phyloP scores from a whole-genome alignment of 1,140 invertebrate genomes.

The Drosophila hydei region DNA sequence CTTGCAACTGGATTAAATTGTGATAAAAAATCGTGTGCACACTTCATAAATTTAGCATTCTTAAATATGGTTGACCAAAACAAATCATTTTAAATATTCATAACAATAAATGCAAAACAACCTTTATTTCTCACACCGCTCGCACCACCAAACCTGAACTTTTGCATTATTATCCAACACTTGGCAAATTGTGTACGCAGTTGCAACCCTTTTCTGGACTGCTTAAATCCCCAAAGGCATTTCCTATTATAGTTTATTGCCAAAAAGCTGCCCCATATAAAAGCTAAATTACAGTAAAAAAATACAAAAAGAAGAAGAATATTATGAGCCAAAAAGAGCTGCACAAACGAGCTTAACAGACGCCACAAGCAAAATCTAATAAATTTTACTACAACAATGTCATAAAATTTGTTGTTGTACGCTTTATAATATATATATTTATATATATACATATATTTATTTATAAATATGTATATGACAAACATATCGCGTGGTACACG shows the following conservation, averaged over 20 bases:
- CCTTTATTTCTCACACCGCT: constrained; percentile 2
- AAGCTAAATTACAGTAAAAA: constrained; percentile 55
- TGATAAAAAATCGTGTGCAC: too few species aligned
- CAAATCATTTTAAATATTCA: not conserved
- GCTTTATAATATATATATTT: constrained; percentile 8
- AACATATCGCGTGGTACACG: constrained; percentile 62
- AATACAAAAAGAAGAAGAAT: too few species aligned
- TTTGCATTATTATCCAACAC: constrained; percentile 13
- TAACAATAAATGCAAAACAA: constrained; percentile 11
- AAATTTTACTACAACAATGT: constrained; percentile 79
- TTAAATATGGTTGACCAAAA: not conserved
- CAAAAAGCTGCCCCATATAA: constrained; percentile 65
- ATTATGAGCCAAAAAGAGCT: constrained; percentile 3
- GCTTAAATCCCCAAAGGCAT: constrained; percentile 43
- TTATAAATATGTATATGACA: constrained; percentile 29
- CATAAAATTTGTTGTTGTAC: constrained; percentile 56
- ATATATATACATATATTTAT: constrained; percentile 8
- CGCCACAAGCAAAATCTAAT: constrained; percentile 72
- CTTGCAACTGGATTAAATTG: too few species aligned
- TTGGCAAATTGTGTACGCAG: constrained; percentile 12
- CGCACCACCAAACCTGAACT: constrained; percentile 1
- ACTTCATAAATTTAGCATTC: not conserved
- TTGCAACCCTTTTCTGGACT: constrained; percentile 25
- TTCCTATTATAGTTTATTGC: constrained; percentile 69
- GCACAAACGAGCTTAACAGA: constrained; percentile 45